Conservation (phyloP, 2,888 invertebrate genomes). For the Tanaodytes sp. region DNA sequence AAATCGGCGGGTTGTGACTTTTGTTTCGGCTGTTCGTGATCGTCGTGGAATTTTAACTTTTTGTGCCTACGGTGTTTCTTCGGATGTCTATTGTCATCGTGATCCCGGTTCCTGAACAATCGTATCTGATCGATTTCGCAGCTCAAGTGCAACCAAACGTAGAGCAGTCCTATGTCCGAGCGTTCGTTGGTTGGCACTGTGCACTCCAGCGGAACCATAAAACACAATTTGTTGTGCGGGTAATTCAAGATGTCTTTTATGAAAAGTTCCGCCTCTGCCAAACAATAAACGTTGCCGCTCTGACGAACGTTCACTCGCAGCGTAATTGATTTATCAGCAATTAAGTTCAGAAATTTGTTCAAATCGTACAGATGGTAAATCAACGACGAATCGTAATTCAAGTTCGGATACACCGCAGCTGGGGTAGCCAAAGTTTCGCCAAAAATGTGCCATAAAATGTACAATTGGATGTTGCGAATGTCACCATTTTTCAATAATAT, state of each 20-base stretch:
- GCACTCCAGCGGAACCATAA: slow-evolving; percentile 60
- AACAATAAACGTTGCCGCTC: slow-evolving; percentile 43
- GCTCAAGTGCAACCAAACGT: slow-evolving; percentile 64
- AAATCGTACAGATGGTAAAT: slow-evolving; percentile 62
- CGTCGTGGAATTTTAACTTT: background rate
- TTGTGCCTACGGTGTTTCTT: background rate
- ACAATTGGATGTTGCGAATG: slow-evolving; percentile 56
- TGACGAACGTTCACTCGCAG: slow-evolving; percentile 60
- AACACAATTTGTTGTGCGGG: slow-evolving; percentile 66
- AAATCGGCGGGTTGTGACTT: background rate
- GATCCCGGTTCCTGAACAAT: slow-evolving; percentile 55
- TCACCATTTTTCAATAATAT: slow-evolving; percentile 54
- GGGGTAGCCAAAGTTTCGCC: slow-evolving; percentile 59
- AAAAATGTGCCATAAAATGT: slow-evolving; percentile 63
- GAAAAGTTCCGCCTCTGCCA: slow-evolving; percentile 61
- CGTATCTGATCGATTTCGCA: slow-evolving; percentile 62
- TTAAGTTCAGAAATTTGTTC: slow-evolving; percentile 59
- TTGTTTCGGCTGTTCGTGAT: background rate
- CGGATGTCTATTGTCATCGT: too few relatives aligned
- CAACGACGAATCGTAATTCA: slow-evolving; percentile 64
- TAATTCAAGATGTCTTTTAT: slow-evolving; percentile 64
- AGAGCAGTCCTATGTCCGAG: slow-evolving; percentile 62
- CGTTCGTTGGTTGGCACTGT: slow-evolving; percentile 49
- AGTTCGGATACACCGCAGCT: slow-evolving; percentile 57
- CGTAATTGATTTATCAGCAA: slow-evolving; percentile 55